Conservation (phyloP, 2,113 vertebrate genomes). For the Pituophis catenifer region DNA sequence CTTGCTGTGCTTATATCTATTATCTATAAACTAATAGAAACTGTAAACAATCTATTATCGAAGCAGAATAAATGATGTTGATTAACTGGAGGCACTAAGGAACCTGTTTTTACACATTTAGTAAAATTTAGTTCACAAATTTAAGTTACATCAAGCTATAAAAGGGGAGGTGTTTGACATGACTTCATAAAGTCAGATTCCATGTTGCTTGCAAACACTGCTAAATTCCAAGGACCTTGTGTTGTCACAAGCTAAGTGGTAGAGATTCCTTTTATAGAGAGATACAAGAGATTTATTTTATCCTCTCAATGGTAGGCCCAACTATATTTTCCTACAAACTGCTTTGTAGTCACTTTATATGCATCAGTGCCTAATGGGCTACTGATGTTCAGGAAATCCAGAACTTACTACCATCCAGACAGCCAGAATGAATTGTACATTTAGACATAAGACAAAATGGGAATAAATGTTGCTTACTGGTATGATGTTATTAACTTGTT, state of each 20-base stretch:
- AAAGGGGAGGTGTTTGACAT: neutral
- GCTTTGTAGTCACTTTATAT: neutral
- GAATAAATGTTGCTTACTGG: neutral
- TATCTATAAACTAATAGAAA: too few species aligned
- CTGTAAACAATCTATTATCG: too few species aligned
- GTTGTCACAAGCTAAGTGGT: neutral
- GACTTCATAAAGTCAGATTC: neutral
- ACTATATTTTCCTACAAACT: neutral
- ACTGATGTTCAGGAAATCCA: neutral
- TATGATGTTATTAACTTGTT: neutral
- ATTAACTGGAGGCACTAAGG: neutral
- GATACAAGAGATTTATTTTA: neutral
- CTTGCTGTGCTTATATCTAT: neutral
- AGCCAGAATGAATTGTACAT: neutral
- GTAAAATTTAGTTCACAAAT: neutral
- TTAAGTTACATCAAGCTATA: neutral
- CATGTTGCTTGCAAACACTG: neutral
- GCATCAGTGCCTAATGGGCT: neutral
- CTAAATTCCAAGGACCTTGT: neutral
- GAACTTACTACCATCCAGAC: neutral
- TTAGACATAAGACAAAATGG: neutral
- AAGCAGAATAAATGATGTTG: neutral
- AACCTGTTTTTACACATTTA: neutral
- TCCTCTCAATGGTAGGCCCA: neutral
- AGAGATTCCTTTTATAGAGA: neutral